Base-by-base conservation (phyloP, 2,797 vertebrate species). In the Pipistrellus nathusii region DNA sequence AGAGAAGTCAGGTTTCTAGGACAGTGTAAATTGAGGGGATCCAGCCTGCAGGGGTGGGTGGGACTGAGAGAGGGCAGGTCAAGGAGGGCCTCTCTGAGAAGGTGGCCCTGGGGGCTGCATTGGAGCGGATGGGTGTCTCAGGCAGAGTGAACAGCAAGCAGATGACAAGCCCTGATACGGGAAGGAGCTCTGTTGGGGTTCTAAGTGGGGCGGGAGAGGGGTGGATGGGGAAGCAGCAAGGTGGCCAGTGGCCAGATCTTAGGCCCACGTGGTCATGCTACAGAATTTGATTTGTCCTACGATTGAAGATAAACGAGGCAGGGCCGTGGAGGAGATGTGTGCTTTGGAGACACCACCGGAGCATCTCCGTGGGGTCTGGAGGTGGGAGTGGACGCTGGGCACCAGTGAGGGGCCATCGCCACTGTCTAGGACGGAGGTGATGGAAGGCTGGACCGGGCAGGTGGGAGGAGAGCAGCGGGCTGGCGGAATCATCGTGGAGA, bases 1-100 rank as follows among this genome's bases (percentile, higher is more conserved):
- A 69, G 81, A 94, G n/a, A 88, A 91, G 48, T 77, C 80, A 35
- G 51, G 12, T 75, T 46, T 53, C 88, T 88, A 5, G 27, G 75
- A 78, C 17, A 30, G 64, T 75, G 46, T 69, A 64, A 55, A 41
- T 41, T 0, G 12, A n/a, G 57, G 69, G n/a, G 38, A 8, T 30
- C 25, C 51, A 72, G 53, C 69, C 30, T 69, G 71, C 41, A 3
- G 21, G 48, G 44, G 3, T 11, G 25, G n/a, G n/a, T 6, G n/a
- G 13, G 8, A 32, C 8, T 9, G 44, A 92, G 41, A 44, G n/a
- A 21, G 25, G 30, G 38, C 72, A 71, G 64, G 68, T 72, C 83
- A 41, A 30, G 38, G 62, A 72, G 90, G 38, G 15, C 62, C 21
- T 85, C 59, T 48, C 17, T 1, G 68, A 81, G 59, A 55, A 78